phyloP scores from a whole-genome alignment of 37 sponge, comb jelly and placozoan species.

The Lycopodina hypogea region DNA sequence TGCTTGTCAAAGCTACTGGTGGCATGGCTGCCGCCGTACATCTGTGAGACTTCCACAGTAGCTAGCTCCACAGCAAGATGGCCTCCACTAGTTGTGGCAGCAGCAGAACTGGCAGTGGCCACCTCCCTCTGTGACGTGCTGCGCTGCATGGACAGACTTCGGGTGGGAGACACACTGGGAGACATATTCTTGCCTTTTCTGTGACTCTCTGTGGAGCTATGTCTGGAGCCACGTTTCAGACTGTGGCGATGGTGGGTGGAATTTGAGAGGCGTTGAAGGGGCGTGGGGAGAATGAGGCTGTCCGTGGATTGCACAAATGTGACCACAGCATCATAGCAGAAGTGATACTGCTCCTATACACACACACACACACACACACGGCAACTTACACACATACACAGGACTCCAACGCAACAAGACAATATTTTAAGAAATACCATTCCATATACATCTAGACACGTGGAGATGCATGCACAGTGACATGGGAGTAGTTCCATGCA shows the following conservation, averaged over 20 bases:
- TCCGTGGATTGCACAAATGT: constrained; percentile 55
- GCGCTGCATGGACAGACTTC: constrained; percentile 14
- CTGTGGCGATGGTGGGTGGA: not conserved
- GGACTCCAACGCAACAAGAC: too few species aligned
- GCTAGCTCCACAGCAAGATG: not conserved
- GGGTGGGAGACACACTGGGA: not conserved
- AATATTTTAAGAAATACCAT: too few species aligned
- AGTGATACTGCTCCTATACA: constrained; percentile 77
- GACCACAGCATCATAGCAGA: constrained; percentile 66
- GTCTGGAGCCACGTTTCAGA: not conserved
- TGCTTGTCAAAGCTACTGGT: constrained; percentile 35
- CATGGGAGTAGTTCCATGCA: too few species aligned
- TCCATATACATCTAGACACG: too few species aligned
- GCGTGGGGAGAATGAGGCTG: not conserved
- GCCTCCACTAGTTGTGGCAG: too few species aligned
- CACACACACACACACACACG: not conserved
- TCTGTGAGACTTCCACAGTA: not conserved
- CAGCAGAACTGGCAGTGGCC: not conserved
- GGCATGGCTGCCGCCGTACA: constrained; percentile 32
- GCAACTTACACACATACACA: too few species aligned
- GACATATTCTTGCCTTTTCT: constrained; percentile 6
- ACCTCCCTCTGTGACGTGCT: not conserved
- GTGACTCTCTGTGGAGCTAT: not conserved
- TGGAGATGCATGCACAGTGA: too few species aligned
- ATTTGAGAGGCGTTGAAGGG: not conserved